Percentiles rank a stretch among this genome's conserved stretches.
Evolutionary conservation across 1,140 invertebrate species (phyloP).

Genomic region (Pseudachorutes palmiensis): DNA sequence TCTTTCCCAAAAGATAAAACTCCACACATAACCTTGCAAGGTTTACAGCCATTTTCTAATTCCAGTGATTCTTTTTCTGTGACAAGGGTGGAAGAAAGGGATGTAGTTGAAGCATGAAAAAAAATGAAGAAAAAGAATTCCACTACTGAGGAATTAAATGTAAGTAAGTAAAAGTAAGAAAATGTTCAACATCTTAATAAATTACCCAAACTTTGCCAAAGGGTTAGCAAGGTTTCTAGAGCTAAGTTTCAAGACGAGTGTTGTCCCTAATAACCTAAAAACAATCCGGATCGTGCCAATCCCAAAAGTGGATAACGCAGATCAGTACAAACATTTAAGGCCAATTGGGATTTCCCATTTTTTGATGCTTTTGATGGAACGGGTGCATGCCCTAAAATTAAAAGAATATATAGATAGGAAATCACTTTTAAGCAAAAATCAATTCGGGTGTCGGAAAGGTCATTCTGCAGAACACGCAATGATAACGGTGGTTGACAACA

Average conservation of each 20-base stretch:
- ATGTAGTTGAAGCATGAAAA: neutral
- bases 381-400: neutral
- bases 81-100: neutral
- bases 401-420: neutral
- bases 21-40: neutral
- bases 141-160: neutral
- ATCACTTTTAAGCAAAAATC: neutral
- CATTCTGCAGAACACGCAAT: constrained; percentile 17
- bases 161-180: no score
- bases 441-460: constrained; percentile 18
- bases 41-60: neutral
- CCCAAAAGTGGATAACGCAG: neutral
- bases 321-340: neutral
- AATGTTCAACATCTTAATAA: constrained; percentile 4
- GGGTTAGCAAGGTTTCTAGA: neutral
- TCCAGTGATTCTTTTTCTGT: no score
- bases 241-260: neutral
- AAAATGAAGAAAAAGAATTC: neutral
- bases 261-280: neutral
- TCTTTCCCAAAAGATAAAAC: neutral
- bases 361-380: neutral
- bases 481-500: constrained; percentile 2
- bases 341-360: constrained; percentile 5
- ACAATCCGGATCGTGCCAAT: neutral
- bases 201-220: neutral